Conservation (phyloP, 1,140 invertebrate species). For the Glossosoma conforme region DNA sequence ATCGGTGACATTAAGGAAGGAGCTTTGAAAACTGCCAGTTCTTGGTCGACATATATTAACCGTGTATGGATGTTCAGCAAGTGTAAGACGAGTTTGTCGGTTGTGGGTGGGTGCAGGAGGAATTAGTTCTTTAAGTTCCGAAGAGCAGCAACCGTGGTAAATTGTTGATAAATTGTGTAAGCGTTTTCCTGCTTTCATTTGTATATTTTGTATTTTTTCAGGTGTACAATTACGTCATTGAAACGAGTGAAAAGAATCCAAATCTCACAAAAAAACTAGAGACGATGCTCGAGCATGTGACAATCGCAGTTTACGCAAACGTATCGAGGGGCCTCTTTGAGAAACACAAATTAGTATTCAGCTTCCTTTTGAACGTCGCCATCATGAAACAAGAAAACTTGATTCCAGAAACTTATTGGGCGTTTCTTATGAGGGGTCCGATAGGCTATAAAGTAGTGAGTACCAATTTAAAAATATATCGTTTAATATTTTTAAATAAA, state of each 20-base stretch:
- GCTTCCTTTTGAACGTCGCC: constrained; percentile 74
- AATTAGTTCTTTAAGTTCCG: no score
- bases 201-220: constrained; percentile 47
- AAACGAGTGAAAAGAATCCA: constrained; percentile 61
- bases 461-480: no score
- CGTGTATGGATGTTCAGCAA: no score
- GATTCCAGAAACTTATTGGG: constrained; percentile 60
- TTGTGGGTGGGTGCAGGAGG: no score
- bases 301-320: constrained; percentile 76
- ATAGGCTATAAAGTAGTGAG: constrained; percentile 48
- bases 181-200: no score
- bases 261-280: constrained; percentile 58
- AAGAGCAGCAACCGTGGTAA: no score
- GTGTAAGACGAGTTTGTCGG: no score
- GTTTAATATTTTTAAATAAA: no score
- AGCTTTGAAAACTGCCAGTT: no score
- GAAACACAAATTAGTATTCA: constrained; percentile 85
- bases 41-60: no score
- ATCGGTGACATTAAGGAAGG: no score
- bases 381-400: constrained; percentile 60
- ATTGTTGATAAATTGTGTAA: no score
- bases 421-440: constrained; percentile 69
- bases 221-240: constrained; percentile 72
- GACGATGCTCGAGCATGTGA: constrained; percentile 69
- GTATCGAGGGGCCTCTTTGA: constrained; percentile 87